Conservation (phyloP, 1,140 invertebrate genomes). For the Eriosoma lanigerum region DNA sequence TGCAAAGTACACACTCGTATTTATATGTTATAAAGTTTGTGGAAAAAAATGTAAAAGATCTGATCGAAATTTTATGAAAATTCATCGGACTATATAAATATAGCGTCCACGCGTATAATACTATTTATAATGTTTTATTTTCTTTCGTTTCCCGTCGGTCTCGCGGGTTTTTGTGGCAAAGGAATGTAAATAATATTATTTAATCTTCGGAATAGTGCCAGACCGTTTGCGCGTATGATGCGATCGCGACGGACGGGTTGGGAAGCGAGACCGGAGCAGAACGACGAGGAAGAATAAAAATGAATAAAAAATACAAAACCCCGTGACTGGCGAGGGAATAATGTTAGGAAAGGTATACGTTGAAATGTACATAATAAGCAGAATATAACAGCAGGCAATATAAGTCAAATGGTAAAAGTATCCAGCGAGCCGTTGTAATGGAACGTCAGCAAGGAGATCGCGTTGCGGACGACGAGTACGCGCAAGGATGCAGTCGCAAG, state of each 20-base stretch:
- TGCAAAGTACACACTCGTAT: too few species aligned
- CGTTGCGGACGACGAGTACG: not conserved
- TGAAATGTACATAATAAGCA: not conserved
- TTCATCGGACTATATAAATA: too few species aligned
- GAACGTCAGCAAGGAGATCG: constrained; percentile 12
- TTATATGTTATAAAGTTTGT: too few species aligned
- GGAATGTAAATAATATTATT: not conserved
- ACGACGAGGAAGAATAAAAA: not conserved
- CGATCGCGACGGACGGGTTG: not conserved
- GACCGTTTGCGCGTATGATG: not conserved
- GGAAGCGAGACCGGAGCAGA: not conserved
- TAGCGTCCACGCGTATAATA: too few species aligned
- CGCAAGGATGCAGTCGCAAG: too few species aligned
- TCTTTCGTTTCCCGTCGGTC: not conserved
- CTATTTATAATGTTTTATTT: not conserved
- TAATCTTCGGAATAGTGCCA: not conserved
- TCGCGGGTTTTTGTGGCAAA: not conserved
- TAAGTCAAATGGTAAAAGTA: constrained; percentile 15
- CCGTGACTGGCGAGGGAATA: not conserved
- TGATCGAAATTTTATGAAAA: too few species aligned
- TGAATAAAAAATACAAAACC: not conserved
- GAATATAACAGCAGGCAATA: not conserved
- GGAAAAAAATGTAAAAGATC: too few species aligned
- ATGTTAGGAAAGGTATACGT: not conserved
- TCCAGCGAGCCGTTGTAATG: constrained; percentile 12